Base-by-base conservation (phyloP, 1,140 invertebrate genomes). In the Nylanderia fulva region DNA sequence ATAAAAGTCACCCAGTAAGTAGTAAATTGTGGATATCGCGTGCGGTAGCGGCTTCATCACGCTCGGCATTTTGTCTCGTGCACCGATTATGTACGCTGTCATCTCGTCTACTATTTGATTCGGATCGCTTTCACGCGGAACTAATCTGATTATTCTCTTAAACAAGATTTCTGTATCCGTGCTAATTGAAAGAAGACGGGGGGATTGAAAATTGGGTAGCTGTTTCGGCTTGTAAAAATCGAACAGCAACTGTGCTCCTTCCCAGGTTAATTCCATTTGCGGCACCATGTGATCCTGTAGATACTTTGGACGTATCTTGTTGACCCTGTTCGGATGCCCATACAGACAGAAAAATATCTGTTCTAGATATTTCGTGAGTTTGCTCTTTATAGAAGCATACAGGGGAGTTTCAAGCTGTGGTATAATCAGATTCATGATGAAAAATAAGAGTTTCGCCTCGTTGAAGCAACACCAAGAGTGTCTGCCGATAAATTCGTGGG, bases 321-420 rank as follows among this genome's bases (percentile, higher is more conserved):
- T 98, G 84, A 85, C 85, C 86, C 64, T 91, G 72, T 91, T 96
- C 0, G 98, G 97, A 95, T 98, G 97, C 27, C 97, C 96, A 93
- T 98, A 99, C 2, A 99, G 94, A 93, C 98, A 99, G 92, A 96
- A 98, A 66, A 99, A 97, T 89, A 97, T 97, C 93, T 99, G 98
- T 90, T 99, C 98, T 80, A 99, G 94, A 75, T 97, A 96, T 77
- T 97, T 96, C 60, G 96, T 95, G 4, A 98, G 94, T 93, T 96
- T 96, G 86, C 96, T 95, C 89, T 95, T 93, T 69, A 95, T 94
- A 88, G 88, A 66, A 86, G 88, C 54, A 74, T 90, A 93, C 91
- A 94, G 69, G 95, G 95, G 96, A 36, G 96, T 96, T 88, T 96
- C 95, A 27, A 97, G 92, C 84, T 96, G 95, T 7, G 96, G 96